These are phyloP conservation scores for Dinocampus coccinellae DNA, from an alignment of 2,888 invertebrate genomes.

Conservation along the genomic window DNA sequence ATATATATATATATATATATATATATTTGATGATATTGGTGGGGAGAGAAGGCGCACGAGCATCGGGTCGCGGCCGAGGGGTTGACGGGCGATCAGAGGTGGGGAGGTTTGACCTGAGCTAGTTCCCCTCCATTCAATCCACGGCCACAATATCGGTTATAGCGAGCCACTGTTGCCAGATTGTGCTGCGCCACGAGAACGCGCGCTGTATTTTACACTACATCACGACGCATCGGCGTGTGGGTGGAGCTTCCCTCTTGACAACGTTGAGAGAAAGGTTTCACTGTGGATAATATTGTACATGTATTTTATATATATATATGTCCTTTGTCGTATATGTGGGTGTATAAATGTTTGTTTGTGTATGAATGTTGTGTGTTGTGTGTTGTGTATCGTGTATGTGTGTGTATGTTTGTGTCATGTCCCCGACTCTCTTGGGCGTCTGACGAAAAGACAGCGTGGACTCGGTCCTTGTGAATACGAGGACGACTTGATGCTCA, in stretches of 20 bases:
- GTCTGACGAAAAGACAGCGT: neutral
- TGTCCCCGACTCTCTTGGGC: neutral
- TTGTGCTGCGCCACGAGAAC: conserved; percentile 52
- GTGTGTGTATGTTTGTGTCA: neutral
- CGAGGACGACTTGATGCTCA: neutral
- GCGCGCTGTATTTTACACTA: conserved; percentile 30
- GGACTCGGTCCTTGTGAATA: neutral
- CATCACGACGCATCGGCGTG: conserved; percentile 4
- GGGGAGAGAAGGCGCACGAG: conserved; percentile 37
- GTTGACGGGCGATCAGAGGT: conserved; percentile 41
- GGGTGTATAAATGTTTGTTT: neutral
- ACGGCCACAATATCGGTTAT: conserved; percentile 68
- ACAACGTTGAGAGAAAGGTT: conserved; percentile 38
- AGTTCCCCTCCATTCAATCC: conserved; percentile 69
- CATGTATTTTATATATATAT: conserved; percentile 34
- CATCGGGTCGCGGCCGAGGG: conserved; percentile 4
- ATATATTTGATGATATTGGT: conserved; percentile 24
- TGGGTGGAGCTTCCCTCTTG: conserved; percentile 34
- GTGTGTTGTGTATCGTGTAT: neutral
- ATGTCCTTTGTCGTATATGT: neutral
- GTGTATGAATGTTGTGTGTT: neutral
- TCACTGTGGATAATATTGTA: conserved; percentile 23
- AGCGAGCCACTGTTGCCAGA: conserved; percentile 67
- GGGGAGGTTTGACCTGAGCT: conserved; percentile 68
- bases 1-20: too few relatives aligned